Conservation (phyloP, 2,888 invertebrate genomes). For the Rhagonycha lutea region DNA sequence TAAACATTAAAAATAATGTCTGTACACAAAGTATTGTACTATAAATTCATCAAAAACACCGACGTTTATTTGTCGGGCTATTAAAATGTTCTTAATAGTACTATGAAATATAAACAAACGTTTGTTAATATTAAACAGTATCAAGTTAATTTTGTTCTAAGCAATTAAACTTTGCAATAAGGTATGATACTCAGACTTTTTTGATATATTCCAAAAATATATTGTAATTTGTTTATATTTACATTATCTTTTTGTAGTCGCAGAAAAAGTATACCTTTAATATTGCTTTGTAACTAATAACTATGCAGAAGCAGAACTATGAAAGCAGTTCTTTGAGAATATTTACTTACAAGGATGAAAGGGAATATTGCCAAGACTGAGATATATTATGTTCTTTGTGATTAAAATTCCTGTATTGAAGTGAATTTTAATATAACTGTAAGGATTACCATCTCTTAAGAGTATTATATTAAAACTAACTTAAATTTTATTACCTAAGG, state of each 20-base stretch:
- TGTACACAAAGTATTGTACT: neutral
- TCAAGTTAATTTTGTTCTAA: neutral
- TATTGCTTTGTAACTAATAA: neutral
- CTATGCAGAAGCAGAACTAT: neutral
- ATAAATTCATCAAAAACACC: slow-evolving; percentile 18
- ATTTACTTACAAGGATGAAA: slow-evolving; percentile 9
- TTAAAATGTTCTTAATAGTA: slow-evolving; percentile 15
- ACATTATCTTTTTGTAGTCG: neutral
- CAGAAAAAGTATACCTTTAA: neutral
- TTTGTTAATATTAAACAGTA: neutral
- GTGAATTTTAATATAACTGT: neutral
- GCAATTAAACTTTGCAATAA: neutral
- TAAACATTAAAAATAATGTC: neutral
- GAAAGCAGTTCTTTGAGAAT: slow-evolving; percentile 1
- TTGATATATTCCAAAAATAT: neutral
- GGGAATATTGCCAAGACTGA: neutral
- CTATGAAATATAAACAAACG: slow-evolving; percentile 5
- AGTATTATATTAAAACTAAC: neutral
- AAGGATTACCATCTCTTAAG: neutral
- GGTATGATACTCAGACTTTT: neutral
- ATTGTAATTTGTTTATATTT: neutral
- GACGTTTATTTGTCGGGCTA: slow-evolving; percentile 16
- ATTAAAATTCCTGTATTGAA: slow-evolving; percentile 1
- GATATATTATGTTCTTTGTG: slow-evolving; percentile 1
- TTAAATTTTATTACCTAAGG: neutral